Evolutionary conservation across 2,797 vertebrate species (phyloP).

Genomic region (Sebastes wilsoni): DNA sequence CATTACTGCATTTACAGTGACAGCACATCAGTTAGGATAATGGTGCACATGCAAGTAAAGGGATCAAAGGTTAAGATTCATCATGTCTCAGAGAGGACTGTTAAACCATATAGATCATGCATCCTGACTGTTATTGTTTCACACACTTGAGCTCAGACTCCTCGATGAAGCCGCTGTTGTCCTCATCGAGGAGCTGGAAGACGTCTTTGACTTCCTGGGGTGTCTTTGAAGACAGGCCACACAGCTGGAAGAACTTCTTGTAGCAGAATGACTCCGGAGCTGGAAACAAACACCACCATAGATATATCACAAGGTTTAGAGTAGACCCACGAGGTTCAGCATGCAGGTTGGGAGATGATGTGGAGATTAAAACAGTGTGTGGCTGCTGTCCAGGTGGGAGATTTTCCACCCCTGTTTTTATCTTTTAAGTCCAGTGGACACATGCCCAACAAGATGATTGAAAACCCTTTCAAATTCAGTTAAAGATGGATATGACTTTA

Average conservation of each 20-base stretch:
- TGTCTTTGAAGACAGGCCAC: conserved; percentile 91
- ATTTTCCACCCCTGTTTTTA: conserved; percentile 23
- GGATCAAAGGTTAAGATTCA: neutral
- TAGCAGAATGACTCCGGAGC: conserved; percentile 92
- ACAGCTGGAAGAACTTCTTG: conserved; percentile 96
- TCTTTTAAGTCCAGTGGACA: conserved; percentile 37
- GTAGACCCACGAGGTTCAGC: neutral
- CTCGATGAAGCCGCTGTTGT: conserved; percentile 94
- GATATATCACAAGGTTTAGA: too few relatives aligned
- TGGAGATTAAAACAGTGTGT: conserved; percentile 47
- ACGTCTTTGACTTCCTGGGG: conserved; percentile 90
- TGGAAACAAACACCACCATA: conserved; percentile 62
- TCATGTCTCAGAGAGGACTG: neutral
- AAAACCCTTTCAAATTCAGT: conserved; percentile 31
- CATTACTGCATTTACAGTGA: neutral
- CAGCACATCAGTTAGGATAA: neutral
- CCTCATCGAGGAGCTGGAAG: conserved; percentile 91
- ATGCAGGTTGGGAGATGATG: neutral
- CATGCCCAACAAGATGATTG: conserved; percentile 29
- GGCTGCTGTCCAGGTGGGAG: conserved; percentile 32
- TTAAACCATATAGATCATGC: neutral
- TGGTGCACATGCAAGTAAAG: too few relatives aligned
- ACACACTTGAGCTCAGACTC: conserved; percentile 94
- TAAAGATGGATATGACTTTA: conserved; percentile 11
- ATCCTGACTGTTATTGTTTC: neutral